phyloP scores from a whole-genome alignment of 2,888 invertebrate genomes.

The Diarsia rubi region DNA sequence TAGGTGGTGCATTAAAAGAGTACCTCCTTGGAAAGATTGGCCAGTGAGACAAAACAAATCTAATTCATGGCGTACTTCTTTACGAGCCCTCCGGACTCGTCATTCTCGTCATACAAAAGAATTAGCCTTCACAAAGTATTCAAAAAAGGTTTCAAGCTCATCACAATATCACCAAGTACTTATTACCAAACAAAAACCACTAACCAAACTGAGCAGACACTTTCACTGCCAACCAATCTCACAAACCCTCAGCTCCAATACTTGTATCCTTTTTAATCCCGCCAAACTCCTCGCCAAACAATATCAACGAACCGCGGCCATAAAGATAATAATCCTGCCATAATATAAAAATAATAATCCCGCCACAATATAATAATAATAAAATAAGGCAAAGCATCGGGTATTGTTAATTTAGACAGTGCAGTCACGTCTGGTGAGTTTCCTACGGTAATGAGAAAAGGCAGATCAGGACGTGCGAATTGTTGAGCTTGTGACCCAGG shows the following conservation, averaged over 20 bases:
- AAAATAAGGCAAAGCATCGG: conserved; percentile 52
- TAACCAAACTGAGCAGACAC: neutral
- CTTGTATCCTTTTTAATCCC: conserved; percentile 42
- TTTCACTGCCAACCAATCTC: neutral
- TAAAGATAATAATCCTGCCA: conserved; percentile 33
- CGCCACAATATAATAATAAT: conserved; percentile 55
- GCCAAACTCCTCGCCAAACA: conserved; percentile 34
- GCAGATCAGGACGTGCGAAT: conserved; percentile 65
- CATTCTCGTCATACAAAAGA: neutral
- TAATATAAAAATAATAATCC: conserved; percentile 50
- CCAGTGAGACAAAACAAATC: neutral
- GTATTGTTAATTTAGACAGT: conserved; percentile 61
- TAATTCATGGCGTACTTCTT: neutral
- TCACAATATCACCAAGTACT: neutral
- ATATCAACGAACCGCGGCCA: conserved; percentile 27
- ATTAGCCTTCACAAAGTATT: neutral
- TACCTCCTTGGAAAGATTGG: neutral
- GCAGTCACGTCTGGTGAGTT: conserved; percentile 68
- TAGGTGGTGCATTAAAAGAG: neutral
- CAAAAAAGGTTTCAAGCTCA: neutral
- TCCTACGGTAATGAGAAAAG: conserved; percentile 68
- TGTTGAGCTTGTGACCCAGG: conserved; percentile 37
- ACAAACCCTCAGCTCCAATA: conserved; percentile 9
- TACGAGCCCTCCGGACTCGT: neutral
- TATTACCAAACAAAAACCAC: neutral